phyloP scores from a whole-genome alignment of 2,797 vertebrate species.

The Tapirus indicus region DNA sequence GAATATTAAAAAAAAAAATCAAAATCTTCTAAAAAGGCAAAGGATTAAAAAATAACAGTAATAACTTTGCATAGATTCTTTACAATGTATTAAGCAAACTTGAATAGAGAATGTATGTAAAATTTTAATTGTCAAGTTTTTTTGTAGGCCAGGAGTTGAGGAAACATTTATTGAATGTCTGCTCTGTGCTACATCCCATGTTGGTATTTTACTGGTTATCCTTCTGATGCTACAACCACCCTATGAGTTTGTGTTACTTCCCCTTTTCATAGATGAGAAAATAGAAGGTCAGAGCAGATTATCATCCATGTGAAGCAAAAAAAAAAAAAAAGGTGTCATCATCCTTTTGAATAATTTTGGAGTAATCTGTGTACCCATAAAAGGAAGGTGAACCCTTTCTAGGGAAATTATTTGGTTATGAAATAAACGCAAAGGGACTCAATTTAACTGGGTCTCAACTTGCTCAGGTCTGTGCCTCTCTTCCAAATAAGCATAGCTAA shows the following conservation, averaged over 20 bases:
- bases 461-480: not conserved
- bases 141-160: not conserved
- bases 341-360: not conserved
- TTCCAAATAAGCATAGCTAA: not conserved
- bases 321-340: not conserved
- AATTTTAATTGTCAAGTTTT: slow-evolving; percentile 6
- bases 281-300: not conserved
- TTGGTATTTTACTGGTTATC: not conserved
- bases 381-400: not conserved
- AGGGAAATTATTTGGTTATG: not conserved
- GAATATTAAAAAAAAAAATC: slow-evolving; percentile 29
- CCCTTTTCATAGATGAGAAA: not conserved
- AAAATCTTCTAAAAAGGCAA: not conserved
- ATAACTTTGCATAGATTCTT: not conserved
- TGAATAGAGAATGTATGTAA: not conserved
- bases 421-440: not conserved
- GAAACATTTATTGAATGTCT: not conserved
- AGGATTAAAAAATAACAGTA: not conserved
- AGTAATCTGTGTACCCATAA: not conserved
- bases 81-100: not conserved
- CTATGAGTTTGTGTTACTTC: not conserved
- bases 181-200: not conserved
- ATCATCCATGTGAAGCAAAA: not conserved
- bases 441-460: not conserved
- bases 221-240: not conserved